Base-by-base conservation (phyloP, 1,140 invertebrate species). In the Polyergus mexicanus region DNA sequence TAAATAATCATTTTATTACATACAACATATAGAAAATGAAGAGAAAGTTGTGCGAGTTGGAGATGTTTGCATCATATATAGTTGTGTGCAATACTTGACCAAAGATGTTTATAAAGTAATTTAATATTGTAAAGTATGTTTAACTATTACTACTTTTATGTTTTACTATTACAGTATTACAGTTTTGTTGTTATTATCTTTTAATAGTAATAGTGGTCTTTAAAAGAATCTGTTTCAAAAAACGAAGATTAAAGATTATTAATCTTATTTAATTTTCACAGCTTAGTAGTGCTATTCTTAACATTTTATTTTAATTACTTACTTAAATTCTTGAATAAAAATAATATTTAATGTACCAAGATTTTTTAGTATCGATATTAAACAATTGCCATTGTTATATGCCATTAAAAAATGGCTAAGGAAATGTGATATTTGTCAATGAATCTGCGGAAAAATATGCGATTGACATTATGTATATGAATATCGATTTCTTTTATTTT, bases 61-160 rank as follows among this genome's bases (percentile, higher is more conserved):
- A 65, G 8, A 7, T 51, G 28, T 58, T 80, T 47, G 38, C 16
- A 8, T 65, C 19, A 47, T 16, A 54, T 8, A 35, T 16, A 66
- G 2, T 77, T 32, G 28, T 44, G 8, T 65, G 75, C 35, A 80
- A 71, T 80, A 56, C 19, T 58, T 22, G 19, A 80, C 16, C 35
- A 71, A 80, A 71, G 6, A 77, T 62, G 51, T 69, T 69, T 78
- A 22, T 72, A 35, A 74, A 62, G 6, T 38, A n/a, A 83, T 87
- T 38, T 22, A 22, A 28, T 66, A 16, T 60, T 56, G 16, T 38
- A 66, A 19, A 38, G 22, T 69, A 51, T 51, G 7, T 51, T 22
- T 8, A 16, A 51, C 8, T 35, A 51, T 44, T 63, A 32, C 35
- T 44, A 47, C 11, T 41, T 62, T 62, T 19, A 51, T 51, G 4